A percentile compares a stretch with the other conserved stretches of the same genome.
Evolutionary conservation across 2,888 invertebrate species (phyloP).

Genomic region (Sylvicola fuscatus): DNA sequence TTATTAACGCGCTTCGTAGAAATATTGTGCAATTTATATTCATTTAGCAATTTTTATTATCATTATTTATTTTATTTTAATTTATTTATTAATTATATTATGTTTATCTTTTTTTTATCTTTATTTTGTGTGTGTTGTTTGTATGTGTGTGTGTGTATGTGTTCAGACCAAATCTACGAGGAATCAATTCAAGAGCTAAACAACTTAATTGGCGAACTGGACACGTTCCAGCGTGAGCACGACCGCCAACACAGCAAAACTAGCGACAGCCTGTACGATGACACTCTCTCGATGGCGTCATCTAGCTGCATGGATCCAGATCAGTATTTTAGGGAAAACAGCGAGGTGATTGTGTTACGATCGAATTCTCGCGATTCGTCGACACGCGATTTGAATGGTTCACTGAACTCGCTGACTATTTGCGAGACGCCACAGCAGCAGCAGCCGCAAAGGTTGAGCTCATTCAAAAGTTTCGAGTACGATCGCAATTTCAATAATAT

Average conservation of each 20-base stretch:
- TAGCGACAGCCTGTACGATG: background rate
- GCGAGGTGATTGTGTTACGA: conserved; percentile 23
- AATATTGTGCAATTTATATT: too few relatives aligned
- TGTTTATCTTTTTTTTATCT: conserved; percentile 3
- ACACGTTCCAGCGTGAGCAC: conserved; percentile 27
- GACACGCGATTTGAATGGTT: conserved; percentile 1
- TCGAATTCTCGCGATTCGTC: conserved; percentile 15
- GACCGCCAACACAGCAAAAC: conserved; percentile 12
- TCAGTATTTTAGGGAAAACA: conserved; percentile 20
- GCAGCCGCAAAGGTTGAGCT: conserved; percentile 2
- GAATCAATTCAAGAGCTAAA: conserved; percentile 27
- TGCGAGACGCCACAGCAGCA: conserved; percentile 14
- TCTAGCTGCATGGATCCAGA: conserved; percentile 15
- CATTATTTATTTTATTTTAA: background rate
- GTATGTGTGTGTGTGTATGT: conserved; percentile 3
- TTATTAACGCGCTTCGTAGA: too few relatives aligned
- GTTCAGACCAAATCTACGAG: conserved; percentile 26
- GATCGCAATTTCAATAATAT: conserved; percentile 8
- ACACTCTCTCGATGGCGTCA: background rate
- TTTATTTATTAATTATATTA: conserved; percentile 4
- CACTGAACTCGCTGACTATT: conserved; percentile 6
- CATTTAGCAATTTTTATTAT: too few relatives aligned
- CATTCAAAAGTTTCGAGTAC: conserved; percentile 9
- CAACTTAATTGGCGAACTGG: conserved; percentile 28
- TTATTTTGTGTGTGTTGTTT: conserved; percentile 3